These are phyloP conservation scores for Ceriagrion tenellum DNA, from an alignment of 2,888 invertebrate species.

Conservation along the genomic window DNA sequence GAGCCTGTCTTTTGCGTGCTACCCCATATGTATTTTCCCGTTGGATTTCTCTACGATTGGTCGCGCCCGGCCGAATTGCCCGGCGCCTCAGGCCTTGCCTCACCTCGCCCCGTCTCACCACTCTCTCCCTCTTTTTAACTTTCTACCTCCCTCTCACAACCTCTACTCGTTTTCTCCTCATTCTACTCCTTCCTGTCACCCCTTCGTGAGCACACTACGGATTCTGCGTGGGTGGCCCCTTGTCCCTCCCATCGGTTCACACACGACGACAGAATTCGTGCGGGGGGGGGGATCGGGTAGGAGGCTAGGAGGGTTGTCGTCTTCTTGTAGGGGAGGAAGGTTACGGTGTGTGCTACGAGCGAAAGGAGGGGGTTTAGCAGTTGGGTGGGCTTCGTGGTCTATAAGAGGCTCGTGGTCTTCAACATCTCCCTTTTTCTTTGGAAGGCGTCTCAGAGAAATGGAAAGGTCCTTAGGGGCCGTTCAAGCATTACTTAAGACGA, in stretches of 20 bases:
- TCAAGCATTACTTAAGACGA: too few relatives aligned
- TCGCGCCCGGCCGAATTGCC: background rate
- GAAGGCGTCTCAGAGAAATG: too few relatives aligned
- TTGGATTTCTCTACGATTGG: background rate
- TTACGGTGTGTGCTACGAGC: too few relatives aligned
- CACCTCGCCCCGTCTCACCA: background rate
- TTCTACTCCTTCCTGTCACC: background rate
- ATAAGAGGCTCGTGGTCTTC: too few relatives aligned
- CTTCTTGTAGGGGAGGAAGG: too few relatives aligned
- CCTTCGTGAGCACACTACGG: background rate
- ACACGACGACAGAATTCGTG: background rate
- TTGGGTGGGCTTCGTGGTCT: too few relatives aligned
- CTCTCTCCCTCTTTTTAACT: too few relatives aligned
- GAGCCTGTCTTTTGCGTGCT: too few relatives aligned
- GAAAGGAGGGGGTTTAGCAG: too few relatives aligned
- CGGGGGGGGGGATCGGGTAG: background rate
- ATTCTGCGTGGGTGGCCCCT: background rate
- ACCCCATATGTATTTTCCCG: background rate
- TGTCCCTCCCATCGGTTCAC: slow-evolving; percentile 9
- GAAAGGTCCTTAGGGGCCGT: too few relatives aligned
- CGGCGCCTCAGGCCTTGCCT: background rate
- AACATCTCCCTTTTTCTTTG: too few relatives aligned
- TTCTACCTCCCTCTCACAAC: too few relatives aligned
- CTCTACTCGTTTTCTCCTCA: background rate
- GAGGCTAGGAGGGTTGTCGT: background rate